phyloP scores from a whole-genome alignment of 2,113 vertebrate species.

The Tautogolabrus adspersus region DNA sequence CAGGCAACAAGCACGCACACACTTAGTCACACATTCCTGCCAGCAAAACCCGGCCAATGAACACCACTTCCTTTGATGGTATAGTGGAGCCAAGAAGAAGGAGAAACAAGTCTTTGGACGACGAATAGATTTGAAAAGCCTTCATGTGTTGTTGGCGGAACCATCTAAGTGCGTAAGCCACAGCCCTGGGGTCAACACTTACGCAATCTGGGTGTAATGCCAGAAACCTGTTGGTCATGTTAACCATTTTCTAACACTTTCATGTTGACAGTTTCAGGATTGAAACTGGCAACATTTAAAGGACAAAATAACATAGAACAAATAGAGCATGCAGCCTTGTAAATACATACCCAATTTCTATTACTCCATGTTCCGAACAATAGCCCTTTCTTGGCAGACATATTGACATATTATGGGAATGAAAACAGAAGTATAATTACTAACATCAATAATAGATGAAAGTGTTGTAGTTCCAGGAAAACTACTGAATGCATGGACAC shows the following conservation, averaged over 20 bases:
- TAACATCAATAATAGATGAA: conserved; percentile 12
- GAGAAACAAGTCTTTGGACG: conserved; percentile 50
- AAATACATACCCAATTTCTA: conserved; percentile 17
- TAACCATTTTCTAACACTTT: conserved; percentile 16
- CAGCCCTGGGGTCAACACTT: conserved; percentile 54
- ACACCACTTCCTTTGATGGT: conserved; percentile 71
- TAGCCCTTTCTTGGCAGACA: not conserved
- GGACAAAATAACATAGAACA: not conserved
- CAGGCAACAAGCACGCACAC: conserved; percentile 61
- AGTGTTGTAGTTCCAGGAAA: conserved; percentile 4
- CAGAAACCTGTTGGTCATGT: conserved; percentile 43
- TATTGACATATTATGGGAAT: not conserved
- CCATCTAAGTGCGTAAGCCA: conserved; percentile 48
- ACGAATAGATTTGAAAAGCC: conserved; percentile 53
- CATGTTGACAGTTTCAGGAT: not conserved
- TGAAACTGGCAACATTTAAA: not conserved
- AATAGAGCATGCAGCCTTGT: not conserved
- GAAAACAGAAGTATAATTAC: conserved; percentile 26
- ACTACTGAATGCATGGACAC: not conserved
- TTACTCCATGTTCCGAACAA: not conserved
- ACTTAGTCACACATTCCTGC: conserved; percentile 70
- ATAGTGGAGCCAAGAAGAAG: conserved; percentile 39
- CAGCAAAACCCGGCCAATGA: conserved; percentile 45
- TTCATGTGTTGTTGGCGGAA: conserved; percentile 46
- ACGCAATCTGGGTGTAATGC: conserved; percentile 60